A percentile compares a stretch with the other conserved stretches of the same genome.
phyloP scores from a whole-genome alignment of 2,888 invertebrate species.

The Ormyrus pomaceus region DNA sequence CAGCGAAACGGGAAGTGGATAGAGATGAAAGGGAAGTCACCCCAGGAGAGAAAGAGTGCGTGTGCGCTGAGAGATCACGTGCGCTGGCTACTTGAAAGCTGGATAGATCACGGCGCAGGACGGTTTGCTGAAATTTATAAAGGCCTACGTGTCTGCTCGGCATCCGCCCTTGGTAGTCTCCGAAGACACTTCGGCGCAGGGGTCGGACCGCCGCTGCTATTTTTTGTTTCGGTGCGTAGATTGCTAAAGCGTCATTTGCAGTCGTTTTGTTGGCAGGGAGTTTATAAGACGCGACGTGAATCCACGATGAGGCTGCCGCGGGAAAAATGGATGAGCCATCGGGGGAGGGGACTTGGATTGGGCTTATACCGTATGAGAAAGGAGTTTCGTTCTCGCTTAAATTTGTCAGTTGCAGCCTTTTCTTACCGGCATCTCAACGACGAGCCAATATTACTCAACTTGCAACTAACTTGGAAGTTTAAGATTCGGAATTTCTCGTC shows the following conservation, averaged over 20 bases:
- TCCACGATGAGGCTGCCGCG: conserved; percentile 62
- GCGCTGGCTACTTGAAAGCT: conserved; percentile 69
- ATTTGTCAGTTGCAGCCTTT: conserved; percentile 25
- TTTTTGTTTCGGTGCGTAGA: conserved; percentile 65
- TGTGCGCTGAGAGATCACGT: conserved; percentile 62
- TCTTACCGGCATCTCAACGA: no score
- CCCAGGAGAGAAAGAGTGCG: conserved; percentile 5
- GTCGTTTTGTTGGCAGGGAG: conserved; percentile 67
- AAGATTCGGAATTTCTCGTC: not conserved
- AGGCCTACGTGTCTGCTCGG: conserved; percentile 67
- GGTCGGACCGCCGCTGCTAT: conserved; percentile 62
- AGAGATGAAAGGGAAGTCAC: not conserved
- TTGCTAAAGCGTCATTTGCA: conserved; percentile 70
- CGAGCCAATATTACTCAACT: no score
- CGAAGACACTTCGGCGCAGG: conserved; percentile 61
- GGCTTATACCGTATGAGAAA: not conserved
- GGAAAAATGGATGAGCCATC: not conserved
- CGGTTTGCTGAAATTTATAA: conserved; percentile 71
- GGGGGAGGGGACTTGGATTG: not conserved
- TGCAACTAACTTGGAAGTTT: not conserved
- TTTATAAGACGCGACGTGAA: conserved; percentile 68
- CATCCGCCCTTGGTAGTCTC: conserved; percentile 59
- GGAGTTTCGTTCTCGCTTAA: conserved; percentile 5
- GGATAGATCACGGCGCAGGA: conserved; percentile 61
- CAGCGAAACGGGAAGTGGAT: conserved; percentile 16